Evolutionary conservation across 2,113 vertebrate genomes (phyloP).

Genomic region (Triplophysa dalaica): DNA sequence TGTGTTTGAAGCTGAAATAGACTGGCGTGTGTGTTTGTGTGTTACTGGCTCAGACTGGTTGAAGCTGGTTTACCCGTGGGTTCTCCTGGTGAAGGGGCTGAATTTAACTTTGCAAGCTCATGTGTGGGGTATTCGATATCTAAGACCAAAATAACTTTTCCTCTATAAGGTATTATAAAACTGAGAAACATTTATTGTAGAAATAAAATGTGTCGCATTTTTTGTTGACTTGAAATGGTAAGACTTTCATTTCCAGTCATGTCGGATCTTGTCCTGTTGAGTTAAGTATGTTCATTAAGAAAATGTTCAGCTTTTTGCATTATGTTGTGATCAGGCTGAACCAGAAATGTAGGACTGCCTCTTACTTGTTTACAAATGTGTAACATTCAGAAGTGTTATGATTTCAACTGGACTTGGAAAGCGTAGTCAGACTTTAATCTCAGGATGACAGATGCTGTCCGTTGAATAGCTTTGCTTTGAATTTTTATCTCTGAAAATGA

Average conservation of each 20-base stretch:
- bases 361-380: too few species aligned
- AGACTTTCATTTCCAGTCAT: not conserved
- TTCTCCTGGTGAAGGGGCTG: slow-evolving; percentile 43
- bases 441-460: too few species aligned
- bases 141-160: not conserved
- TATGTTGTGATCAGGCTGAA: not conserved
- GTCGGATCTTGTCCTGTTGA: not conserved
- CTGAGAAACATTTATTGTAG: not conserved
- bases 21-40: slow-evolving; percentile 39
- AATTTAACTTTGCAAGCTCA: slow-evolving; percentile 55
- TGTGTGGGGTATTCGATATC: slow-evolving; percentile 29
- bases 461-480: too few species aligned
- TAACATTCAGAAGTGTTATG: too few species aligned
- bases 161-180: not conserved
- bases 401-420: too few species aligned
- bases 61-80: slow-evolving; percentile 22
- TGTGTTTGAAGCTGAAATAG: slow-evolving; percentile 20
- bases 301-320: slow-evolving; percentile 14
- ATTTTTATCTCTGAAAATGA: not conserved
- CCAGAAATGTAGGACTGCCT: too few species aligned
- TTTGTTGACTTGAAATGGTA: not conserved
- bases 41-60: slow-evolving; percentile 26
- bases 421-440: too few species aligned
- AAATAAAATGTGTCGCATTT: too few species aligned
- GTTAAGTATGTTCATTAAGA: too few species aligned